Percentiles rank a stretch among this genome's conserved stretches.
Conservation (phyloP, 2,888 invertebrate genomes). For the Eulithis testata region DNA sequence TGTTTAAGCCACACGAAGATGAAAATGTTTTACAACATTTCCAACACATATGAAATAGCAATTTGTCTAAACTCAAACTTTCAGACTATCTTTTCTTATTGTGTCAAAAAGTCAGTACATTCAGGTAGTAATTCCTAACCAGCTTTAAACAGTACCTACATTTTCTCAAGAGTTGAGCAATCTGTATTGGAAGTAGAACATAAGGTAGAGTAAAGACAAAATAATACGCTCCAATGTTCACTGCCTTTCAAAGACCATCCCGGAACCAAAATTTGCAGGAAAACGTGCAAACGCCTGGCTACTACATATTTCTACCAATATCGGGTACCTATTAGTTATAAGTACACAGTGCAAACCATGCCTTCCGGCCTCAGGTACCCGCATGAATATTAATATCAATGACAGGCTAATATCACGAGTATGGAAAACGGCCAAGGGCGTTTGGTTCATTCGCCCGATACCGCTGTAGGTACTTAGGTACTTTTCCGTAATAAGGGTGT, state of each 20-base stretch:
- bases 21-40: not conserved
- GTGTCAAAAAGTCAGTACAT: too few relatives aligned
- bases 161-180: too few relatives aligned
- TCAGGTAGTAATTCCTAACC: too few relatives aligned
- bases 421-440: conserved; percentile 66
- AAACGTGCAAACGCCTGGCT: conserved; percentile 6
- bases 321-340: conserved; percentile 12
- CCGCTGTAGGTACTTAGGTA: not conserved
- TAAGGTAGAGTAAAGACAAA: not conserved
- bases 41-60: too few relatives aligned
- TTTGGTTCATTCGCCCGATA: conserved; percentile 36
- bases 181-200: too few relatives aligned
- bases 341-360: conserved; percentile 9
- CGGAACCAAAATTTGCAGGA: conserved; percentile 21
- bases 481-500: not conserved
- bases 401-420: conserved; percentile 53
- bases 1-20: conserved; percentile 10
- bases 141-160: too few relatives aligned
- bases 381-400: conserved; percentile 63
- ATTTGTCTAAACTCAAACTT: too few relatives aligned
- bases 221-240: conserved; percentile 7
- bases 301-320: conserved; percentile 18
- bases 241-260: conserved; percentile 10
- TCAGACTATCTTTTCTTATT: too few relatives aligned
- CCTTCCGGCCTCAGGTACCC: conserved; percentile 50